phyloP scores from a whole-genome alignment of 2,888 invertebrate genomes.

The Steinernema carpocapsae region DNA sequence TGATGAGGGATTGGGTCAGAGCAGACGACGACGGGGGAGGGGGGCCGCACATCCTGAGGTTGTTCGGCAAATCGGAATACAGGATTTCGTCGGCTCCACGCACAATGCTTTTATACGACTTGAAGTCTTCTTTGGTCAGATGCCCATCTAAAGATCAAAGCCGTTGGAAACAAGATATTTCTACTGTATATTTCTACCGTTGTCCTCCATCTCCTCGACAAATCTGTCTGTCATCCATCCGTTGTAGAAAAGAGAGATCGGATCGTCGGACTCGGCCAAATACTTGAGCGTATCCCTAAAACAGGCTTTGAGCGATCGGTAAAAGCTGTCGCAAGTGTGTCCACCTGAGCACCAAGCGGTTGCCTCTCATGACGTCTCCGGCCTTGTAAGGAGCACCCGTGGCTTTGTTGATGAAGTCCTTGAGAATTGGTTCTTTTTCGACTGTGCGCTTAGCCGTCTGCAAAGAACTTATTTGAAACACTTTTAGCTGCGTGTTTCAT shows the following conservation, averaged over 20 bases:
- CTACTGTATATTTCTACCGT: conserved; percentile 24
- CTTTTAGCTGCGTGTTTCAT: not conserved
- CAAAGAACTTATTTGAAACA: not conserved
- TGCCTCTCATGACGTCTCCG: conserved; percentile 38
- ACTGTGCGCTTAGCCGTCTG: conserved; percentile 35
- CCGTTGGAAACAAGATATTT: not conserved
- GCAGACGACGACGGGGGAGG: conserved; percentile 86
- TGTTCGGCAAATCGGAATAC: conserved; percentile 62
- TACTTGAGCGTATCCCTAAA: conserved; percentile 46
- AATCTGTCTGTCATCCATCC: conserved; percentile 45
- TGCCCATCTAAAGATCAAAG: conserved; percentile 38
- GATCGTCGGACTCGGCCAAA: conserved; percentile 44
- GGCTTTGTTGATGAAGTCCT: conserved; percentile 39
- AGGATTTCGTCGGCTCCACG: conserved; percentile 62
- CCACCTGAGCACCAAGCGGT: conserved; percentile 1
- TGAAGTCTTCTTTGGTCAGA: conserved; percentile 39
- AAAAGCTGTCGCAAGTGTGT: too few relatives aligned
- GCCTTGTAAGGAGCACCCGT: conserved; percentile 40
- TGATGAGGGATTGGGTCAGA: conserved; percentile 80
- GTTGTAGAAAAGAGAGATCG: conserved; percentile 48
- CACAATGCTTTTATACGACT: conserved; percentile 38
- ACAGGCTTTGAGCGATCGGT: too few relatives aligned
- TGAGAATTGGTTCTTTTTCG: conserved; percentile 36
- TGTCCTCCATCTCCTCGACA: conserved; percentile 48
- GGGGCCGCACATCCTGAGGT: conserved; percentile 78